Percentiles rank a stretch among this genome's conserved stretches.
Conservation (phyloP, 1,140 invertebrate genomes). For the Lineus longissimus region DNA sequence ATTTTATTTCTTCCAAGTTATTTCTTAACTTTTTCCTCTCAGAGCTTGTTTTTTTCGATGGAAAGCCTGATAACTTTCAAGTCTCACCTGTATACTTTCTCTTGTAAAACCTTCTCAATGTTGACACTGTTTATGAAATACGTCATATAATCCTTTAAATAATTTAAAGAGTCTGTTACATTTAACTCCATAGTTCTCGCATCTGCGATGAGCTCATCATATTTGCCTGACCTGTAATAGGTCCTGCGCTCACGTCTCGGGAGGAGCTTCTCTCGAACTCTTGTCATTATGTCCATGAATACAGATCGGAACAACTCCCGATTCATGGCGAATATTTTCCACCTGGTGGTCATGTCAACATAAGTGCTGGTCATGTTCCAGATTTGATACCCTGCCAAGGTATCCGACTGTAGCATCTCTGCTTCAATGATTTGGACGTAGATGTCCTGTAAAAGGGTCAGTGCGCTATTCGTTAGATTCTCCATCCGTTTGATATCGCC, state of each 20-base stretch:
- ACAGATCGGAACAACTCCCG: not conserved
- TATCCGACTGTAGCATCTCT: not conserved
- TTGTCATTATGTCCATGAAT: not conserved
- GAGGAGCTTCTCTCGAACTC: not conserved
- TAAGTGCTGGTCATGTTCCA: not conserved
- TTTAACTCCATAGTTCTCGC: not conserved
- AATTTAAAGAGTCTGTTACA: not conserved
- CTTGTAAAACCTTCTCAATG: not conserved
- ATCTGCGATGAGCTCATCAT: not conserved
- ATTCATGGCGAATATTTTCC: not conserved
- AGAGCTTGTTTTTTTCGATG: too few relatives aligned
- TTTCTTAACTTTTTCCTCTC: too few relatives aligned
- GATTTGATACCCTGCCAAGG: not conserved
- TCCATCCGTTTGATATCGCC: not conserved
- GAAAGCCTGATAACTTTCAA: too few relatives aligned
- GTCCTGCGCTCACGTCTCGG: not conserved
- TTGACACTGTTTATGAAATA: conserved; percentile 2
- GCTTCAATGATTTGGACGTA: not conserved
- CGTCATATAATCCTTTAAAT: not conserved
- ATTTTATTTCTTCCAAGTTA: too few relatives aligned
- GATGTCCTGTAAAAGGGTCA: not conserved
- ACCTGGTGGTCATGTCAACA: not conserved
- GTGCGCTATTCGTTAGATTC: not conserved
- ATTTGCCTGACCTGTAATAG: not conserved
- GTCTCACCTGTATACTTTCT: too few relatives aligned